Base-by-base conservation (phyloP, 2,888 invertebrate species). In the Phaedon cochleariae region DNA sequence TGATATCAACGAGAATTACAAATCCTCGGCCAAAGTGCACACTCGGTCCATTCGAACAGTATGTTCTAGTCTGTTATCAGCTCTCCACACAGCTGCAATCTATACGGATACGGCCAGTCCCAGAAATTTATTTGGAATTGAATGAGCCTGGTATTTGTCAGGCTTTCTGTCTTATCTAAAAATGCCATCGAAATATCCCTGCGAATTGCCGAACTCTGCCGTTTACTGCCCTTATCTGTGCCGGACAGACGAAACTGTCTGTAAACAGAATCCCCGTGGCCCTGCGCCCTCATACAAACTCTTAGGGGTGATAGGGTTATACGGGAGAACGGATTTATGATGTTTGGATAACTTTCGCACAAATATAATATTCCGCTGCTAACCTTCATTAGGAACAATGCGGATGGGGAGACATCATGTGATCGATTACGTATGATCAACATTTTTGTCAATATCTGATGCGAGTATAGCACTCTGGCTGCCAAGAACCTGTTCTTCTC, bases 11-110 rank as follows among this genome's bases (percentile, higher is more conserved):
- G n/a, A n/a, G n/a, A n/a, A n/a, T n/a, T n/a, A n/a, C n/a, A n/a
- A n/a, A n/a, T n/a, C n/a, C n/a, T n/a, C 41, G 15, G 41, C 15
- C 15, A 4, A 3, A n/a, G 21, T 17, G 26, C 37, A 6, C n/a
- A 21, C n/a, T 15, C 51, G 26, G 22, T 59, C 52, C 22, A 49
- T 20, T 51, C 34, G 12, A 22, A 26, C 26, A 59, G 29, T 59
- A 49, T 59, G 45, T 31, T 49, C 20, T 20, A 49, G 48, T 62
- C 57, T 26, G 26, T 62, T 48, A 18, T 34, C 21, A 55, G 52
- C 55, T 48, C 21, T 51, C 31, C 53, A 17, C 45, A 48, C 46
- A 4, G 46, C 58, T 37, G 59, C 59, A 59, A 55, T 54, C 60
- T 60, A 60, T 41, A 51, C 46, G 48, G 52, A 64, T 60, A 54